A percentile compares a stretch with the other conserved stretches of the same genome.
Evolutionary conservation across 2,888 invertebrate genomes (phyloP).

Genomic region (Sinhomidia bicolor): DNA sequence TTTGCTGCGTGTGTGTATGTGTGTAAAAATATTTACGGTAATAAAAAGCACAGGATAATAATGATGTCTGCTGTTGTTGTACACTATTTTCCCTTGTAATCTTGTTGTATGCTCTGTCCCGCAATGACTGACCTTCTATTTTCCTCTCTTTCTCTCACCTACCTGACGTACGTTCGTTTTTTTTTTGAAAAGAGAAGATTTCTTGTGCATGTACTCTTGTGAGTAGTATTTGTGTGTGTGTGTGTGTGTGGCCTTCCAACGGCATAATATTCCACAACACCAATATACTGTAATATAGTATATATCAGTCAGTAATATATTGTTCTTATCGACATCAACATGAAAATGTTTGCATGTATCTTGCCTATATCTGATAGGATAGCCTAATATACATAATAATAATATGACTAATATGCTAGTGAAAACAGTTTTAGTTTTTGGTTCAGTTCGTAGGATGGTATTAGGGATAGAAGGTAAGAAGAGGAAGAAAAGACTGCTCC

Average conservation of each 20-base stretch:
- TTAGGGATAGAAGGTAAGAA: slow-evolving; percentile 10
- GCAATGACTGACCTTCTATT: slow-evolving; percentile 61
- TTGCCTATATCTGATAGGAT: too few relatives aligned
- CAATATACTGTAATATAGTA: not conserved
- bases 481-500: slow-evolving; percentile 52
- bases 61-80: slow-evolving; percentile 22
- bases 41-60: slow-evolving; percentile 44
- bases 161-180: slow-evolving; percentile 29
- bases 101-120: slow-evolving; percentile 43
- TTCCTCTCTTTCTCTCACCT: not conserved
- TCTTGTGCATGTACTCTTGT: not conserved
- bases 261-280: not conserved
- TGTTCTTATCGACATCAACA: slow-evolving; percentile 4
- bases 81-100: slow-evolving; percentile 36
- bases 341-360: too few relatives aligned
- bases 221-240: not conserved
- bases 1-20: slow-evolving; percentile 12
- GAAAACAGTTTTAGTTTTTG: too few relatives aligned
- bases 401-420: too few relatives aligned
- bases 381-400: too few relatives aligned
- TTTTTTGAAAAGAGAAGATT: not conserved
- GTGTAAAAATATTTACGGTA: slow-evolving; percentile 47
- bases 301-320: too few relatives aligned
- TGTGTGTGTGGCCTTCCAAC: not conserved
- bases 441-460: too few relatives aligned